Evolutionary conservation across 30 jellyfish, hydroid and myxozoan species (phyloP), one percentile per base, ranked within the genome.

Genomic region (Cassiopea xamachana): DNA sequence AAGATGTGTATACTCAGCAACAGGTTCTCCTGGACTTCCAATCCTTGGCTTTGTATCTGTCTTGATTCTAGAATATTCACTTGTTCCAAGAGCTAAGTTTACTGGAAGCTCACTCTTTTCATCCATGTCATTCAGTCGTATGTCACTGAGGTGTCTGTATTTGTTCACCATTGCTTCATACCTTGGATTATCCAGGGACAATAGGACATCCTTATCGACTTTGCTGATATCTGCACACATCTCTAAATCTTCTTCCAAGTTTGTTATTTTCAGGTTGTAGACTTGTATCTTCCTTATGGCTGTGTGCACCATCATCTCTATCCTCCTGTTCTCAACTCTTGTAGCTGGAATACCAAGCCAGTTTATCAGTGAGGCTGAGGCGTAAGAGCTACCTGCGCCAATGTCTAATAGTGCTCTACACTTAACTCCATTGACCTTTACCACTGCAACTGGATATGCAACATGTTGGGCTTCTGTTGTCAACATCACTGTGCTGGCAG

Each of bases 331-430:
- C 93, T 85, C 93, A 8, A 64, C 74, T 64, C 74, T 64, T 64
- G 43, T 14, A 9, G 74, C 74, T 64, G 74, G 43, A 64, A 64
- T 17, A 13, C 74, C 15, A 64, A 9, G 74, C 82, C 74, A 17
- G 74, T 64, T 64, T 1, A 79, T 39, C 13, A 88, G 71, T 58
- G 59, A 58, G 60, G 86, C 86, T 79, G 95, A 88, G 61, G 82
- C 82, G 50, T 88, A 88, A 1, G 90, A 77, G 86, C 95, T 79
- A 60, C 95, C 95, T 62, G 97, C 94, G 46, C 95, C 97, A 8
- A 87, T 84, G 89, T 91, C 95, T 16, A 91, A 70, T 14, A 91
- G 89, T 27, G 94, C 95, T 9, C 92, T 44, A 64, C 96, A 90
- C 76, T 73, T 81, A 45, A 92, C 87, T 18, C 96, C 96, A 75